Evolutionary conservation across 2,797 vertebrate genomes (phyloP), one percentile per base, ranked within the genome.

Genomic region (Uromys caudimaculatus): DNA sequence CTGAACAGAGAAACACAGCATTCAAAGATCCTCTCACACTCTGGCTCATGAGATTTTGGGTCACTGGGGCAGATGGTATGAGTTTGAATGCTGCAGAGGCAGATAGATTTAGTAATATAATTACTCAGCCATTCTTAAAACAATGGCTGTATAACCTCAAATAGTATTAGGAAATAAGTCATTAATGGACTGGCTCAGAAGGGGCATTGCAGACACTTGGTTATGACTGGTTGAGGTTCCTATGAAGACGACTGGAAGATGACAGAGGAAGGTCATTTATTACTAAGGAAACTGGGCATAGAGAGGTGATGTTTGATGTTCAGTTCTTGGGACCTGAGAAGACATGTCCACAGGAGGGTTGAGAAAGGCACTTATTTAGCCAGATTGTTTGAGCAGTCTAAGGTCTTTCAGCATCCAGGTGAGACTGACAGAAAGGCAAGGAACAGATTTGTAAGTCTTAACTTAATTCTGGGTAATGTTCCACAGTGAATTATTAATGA

Each of bases 401-500:
- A 21, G 21, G 52, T 23, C n/a, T 21, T 58, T 58, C 54, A 38
- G 23, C 23, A 58, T 38, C 11, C 23, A 58, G 1, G 10, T 56
- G 54, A 58, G 23, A 12, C 54, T 82, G 21, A 58, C 38, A 21
- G 54, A 27, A 82, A 41, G 21, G 54, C 54, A 58, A 82, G 56
- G n/a, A 23, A n/a, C 29, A 76, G 27, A 90, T 35, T 38, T 60
- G 23, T 29, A 71, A 92, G 32, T 2, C 95, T 90, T 84, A 87
- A 83, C 47, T 87, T 58, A 92, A 90, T 44, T 9, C n/a, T 92
- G 81, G 32, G 6, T 67, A 94, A 89, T 47, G 0, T 54, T 96
- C 67, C 75, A 86, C 47, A 91, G 92, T 67, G 52, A 92, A 95
- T 85, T 95, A 95, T 82, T 93, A 89, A 90, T 64, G 64, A 85